Evolutionary conservation across 2,797 vertebrate species (phyloP).

Genomic region (Smutsia gigantea): DNA sequence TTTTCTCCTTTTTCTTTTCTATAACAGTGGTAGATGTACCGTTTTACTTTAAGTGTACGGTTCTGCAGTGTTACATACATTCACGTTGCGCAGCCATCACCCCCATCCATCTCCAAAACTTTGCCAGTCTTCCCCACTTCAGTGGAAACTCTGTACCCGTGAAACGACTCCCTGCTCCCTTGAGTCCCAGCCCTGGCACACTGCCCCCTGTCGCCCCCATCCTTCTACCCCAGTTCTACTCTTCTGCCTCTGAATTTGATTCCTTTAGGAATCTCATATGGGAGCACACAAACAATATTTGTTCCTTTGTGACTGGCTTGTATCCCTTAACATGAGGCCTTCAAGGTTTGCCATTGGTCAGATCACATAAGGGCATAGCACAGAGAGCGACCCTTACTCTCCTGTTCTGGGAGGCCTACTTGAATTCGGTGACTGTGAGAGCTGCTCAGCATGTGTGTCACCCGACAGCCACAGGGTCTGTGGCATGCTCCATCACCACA

Average conservation of each 20-base stretch:
- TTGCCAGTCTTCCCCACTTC: neutral
- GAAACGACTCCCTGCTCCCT: neutral
- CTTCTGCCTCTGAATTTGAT: neutral
- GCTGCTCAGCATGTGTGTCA: neutral
- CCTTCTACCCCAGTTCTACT: neutral
- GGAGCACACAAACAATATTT: neutral
- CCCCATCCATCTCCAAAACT: neutral
- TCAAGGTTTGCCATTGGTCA: neutral
- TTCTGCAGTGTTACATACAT: neutral
- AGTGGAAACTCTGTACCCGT: neutral
- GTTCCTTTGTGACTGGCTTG: neutral
- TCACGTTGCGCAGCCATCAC: neutral
- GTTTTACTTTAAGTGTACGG: neutral
- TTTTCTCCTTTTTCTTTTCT: neutral
- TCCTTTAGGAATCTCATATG: neutral
- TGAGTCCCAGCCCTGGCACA: neutral
- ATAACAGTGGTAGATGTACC: neutral
- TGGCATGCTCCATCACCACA: rapidly evolving
- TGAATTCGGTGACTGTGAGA: neutral
- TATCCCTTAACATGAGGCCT: neutral
- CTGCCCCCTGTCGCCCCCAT: neutral
- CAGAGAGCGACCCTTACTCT: neutral
- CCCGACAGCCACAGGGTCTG: rapidly evolving
- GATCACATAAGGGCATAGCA: neutral
- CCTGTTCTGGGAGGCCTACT: neutral